Evolutionary conservation across 2,888 invertebrate genomes (phyloP).

Genomic region (Oxycera nigricornis): DNA sequence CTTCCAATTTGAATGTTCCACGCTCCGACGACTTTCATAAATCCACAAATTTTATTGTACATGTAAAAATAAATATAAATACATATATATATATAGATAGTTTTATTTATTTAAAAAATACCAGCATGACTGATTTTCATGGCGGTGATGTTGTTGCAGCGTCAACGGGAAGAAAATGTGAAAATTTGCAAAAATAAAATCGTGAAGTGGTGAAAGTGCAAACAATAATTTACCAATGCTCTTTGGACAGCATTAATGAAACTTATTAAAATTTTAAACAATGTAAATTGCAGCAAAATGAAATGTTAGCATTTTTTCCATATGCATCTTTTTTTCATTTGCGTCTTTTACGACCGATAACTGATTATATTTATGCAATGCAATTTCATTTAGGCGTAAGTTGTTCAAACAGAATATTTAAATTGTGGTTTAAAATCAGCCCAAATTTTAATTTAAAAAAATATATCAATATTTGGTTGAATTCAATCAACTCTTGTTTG

Average conservation of each 20-base stretch:
- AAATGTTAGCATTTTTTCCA: background rate
- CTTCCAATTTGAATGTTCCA: conserved; percentile 20
- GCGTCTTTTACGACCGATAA: background rate
- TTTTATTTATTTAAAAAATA: too few relatives aligned
- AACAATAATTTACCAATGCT: background rate
- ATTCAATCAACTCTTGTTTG: background rate
- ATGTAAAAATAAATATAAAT: too few relatives aligned
- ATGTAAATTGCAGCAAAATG: conserved; percentile 8
- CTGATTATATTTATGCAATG: background rate
- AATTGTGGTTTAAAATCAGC: too few relatives aligned
- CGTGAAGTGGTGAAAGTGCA: background rate
- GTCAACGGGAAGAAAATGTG: background rate
- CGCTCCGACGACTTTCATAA: conserved; percentile 17
- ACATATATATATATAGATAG: too few relatives aligned
- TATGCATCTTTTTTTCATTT: background rate
- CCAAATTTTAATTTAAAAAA: background rate
- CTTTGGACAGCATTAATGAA: conserved; percentile 7
- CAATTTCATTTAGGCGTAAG: background rate
- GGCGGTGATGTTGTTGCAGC: background rate
- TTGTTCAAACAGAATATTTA: background rate
- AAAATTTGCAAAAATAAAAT: background rate
- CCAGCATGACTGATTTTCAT: background rate
- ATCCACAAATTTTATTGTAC: too few relatives aligned
- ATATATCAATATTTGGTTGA: background rate
- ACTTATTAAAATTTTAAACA: conserved; percentile 28